Evolutionary conservation across 2,888 invertebrate species (phyloP), one percentile per base, ranked within the genome.

Genomic region (Drosophila austrosaltans): DNA sequence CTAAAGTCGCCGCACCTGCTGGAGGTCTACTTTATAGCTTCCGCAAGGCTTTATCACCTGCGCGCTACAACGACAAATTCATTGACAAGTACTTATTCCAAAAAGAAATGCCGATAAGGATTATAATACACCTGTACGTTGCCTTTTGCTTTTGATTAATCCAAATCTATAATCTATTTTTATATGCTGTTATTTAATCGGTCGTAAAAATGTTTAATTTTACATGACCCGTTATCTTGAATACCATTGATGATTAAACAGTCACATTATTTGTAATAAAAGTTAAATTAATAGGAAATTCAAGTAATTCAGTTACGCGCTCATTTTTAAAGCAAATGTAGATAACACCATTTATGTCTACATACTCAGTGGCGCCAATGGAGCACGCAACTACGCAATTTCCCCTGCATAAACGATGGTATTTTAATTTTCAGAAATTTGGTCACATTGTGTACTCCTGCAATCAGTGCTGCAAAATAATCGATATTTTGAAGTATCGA

Each of bases 21-120:
- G 36, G 40, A 42, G 48, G 68, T 56, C 20, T 70, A 73, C 73
- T 83, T 81, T 83, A 83, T 83, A 85, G 82, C 63, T 63, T 77
- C 16, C 5, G 20, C 7, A 4, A 22, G 42, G 39, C 54, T 72
- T 66, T 20, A 66, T 70, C 69, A n/a, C 20, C 32, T 12, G 30
- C 40, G 53, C 28, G 16, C 12, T 54, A 54, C 22, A 12, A 10
- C 12, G 22, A 2, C 12, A 22, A 12, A 7, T n/a, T 67, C 72
- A 72, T 72, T 72, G 61, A 74, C 57, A 71, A 57, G 39, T 36
- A 32, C 10, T 10, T 57, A 44, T 22, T 57, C 39, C 67, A 22
- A 65, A 36, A 32, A 32, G 8, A 69, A 64, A 63, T 57, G 8
- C 22, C 28, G 70, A 77, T 74, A 74, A 61, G 53, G 28, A 39